phyloP scores from a whole-genome alignment of 2,113 vertebrate genomes.

The Onychorhynchus coronatus region DNA sequence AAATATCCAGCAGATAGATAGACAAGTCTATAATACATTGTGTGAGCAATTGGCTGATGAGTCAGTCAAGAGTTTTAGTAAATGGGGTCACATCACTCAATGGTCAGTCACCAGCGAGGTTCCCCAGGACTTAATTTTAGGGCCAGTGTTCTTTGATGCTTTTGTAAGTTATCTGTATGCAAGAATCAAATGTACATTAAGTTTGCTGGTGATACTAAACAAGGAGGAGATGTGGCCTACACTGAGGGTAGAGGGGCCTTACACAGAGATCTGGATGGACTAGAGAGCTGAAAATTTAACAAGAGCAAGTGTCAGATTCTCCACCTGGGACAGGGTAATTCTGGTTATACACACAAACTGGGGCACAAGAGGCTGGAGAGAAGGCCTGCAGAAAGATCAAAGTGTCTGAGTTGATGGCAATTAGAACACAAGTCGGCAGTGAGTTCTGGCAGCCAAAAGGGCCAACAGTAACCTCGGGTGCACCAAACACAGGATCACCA shows the following conservation, averaged over 20 bases:
- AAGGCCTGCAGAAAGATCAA: not conserved
- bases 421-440: not conserved
- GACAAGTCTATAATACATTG: not conserved
- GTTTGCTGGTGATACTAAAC: not conserved
- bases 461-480: not conserved
- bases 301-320: not conserved
- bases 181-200: not conserved
- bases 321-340: not conserved
- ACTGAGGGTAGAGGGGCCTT: not conserved
- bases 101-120: not conserved
- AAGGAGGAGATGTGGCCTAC: not conserved
- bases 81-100: not conserved
- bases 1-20: not conserved
- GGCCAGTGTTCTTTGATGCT: not conserved
- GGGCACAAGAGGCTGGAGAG: not conserved
- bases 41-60: not conserved
- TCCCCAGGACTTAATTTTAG: not conserved
- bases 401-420: not conserved
- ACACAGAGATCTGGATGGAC: not conserved
- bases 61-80: not conserved
- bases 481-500: not conserved
- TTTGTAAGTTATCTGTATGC: not conserved
- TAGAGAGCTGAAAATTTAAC: not conserved
- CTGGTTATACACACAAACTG: not conserved
- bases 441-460: not conserved